Base-by-base conservation (phyloP, 2,888 invertebrate species). In the Clanis bilineata region DNA sequence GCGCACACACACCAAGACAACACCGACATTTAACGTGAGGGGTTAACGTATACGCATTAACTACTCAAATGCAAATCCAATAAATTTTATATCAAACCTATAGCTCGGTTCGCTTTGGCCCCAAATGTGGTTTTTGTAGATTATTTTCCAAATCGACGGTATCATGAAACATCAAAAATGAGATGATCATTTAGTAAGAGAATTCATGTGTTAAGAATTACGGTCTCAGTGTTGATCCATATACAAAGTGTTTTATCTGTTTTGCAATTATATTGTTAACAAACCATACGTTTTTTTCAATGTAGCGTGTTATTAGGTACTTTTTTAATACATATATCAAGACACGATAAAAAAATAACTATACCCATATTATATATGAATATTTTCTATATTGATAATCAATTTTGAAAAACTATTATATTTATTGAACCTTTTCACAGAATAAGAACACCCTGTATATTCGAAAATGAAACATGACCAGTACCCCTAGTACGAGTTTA, bases 131-230 rank as follows among this genome's bases (percentile, higher is more conserved):
- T 79, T 79, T n/a, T 73, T 70, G 83, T 72, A 76, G 85, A 75
- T 65, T 76, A 76, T 76, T 78, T 79, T 84, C 83, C 85, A 85
- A 88, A 84, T 80, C 90, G 84, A 82, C 85, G 83, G 78, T 79
- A 76, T 85, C 91, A 92, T 92, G 91, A 88, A 91, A 91, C 85
- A 90, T 90, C 73, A 88, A 81, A 91, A 88, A 84, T 84, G 78
- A 79, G 71, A 69, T 84, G 83, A 79, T 72, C 58, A 71, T 81
- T 85, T 79, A 82, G 69, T 79, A 80, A 67, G 57, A 60, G 57
- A 67, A 58, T 18, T 28, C 18, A 32, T 51, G 18, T 51, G 32
- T 32, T 51, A 12, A 0, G n/a, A n/a, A 45, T 9, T 44, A 12
- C 5, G 28, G 18, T 15, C 32, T 4, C 9, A 32, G 51, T 51